phyloP scores from a whole-genome alignment of 2,797 vertebrate genomes.

The Loriculus beryllinus region DNA sequence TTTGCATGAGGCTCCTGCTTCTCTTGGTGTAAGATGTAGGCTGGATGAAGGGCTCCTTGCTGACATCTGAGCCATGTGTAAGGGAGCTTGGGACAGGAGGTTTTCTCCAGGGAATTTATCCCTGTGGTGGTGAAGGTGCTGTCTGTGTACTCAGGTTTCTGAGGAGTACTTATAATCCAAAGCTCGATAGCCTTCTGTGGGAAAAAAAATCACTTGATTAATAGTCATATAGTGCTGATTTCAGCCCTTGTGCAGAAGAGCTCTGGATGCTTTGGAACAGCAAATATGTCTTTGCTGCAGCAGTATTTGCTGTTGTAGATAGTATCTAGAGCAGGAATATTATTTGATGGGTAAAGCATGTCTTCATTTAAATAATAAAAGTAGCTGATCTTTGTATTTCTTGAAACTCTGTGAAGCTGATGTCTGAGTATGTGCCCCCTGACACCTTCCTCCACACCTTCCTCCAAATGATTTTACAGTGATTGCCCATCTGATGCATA shows the following conservation, averaged over 20 bases:
- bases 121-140: background rate
- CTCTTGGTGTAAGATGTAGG: background rate
- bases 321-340: background rate
- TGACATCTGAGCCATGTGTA: background rate
- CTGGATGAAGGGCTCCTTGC: background rate
- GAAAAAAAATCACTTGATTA: background rate
- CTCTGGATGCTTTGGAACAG: background rate
- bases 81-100: background rate
- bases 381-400: background rate
- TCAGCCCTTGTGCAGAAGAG: background rate
- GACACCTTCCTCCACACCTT: background rate
- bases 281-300: background rate
- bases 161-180: background rate
- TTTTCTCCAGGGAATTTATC: background rate
- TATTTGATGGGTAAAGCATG: background rate
- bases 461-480: background rate
- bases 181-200: background rate
- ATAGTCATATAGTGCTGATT: slow-evolving; percentile 7
- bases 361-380: background rate
- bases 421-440: background rate
- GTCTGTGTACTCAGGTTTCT: background rate
- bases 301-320: background rate
- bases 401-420: background rate
- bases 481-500: background rate
- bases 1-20: background rate